phyloP scores from a whole-genome alignment of 2,797 vertebrate genomes.

The Eleutherodactylus coqui region DNA sequence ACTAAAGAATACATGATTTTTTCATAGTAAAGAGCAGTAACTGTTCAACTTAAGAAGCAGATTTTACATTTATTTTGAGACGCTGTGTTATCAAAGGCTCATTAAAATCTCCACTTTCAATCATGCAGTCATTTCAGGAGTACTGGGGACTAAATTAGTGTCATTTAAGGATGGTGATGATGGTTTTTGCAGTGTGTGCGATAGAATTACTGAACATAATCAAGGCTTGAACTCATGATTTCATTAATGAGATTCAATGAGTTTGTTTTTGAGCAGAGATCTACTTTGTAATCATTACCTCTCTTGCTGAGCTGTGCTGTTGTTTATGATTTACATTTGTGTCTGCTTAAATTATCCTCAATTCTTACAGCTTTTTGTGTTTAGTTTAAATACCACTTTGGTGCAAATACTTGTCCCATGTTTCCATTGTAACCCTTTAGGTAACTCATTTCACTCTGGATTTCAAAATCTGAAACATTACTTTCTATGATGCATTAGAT shows the following conservation, averaged over 20 bases:
- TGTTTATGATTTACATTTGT: conserved; percentile 64
- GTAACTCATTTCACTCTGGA: neutral
- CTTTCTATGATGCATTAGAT: neutral
- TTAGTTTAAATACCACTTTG: conserved; percentile 41
- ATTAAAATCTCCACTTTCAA: conserved; percentile 47
- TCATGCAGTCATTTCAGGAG: conserved; percentile 53
- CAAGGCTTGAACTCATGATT: conserved; percentile 64
- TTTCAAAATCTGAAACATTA: neutral
- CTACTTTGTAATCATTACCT: conserved; percentile 56
- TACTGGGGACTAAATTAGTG: conserved; percentile 53
- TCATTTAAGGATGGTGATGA: conserved; percentile 53
- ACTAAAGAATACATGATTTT: conserved; percentile 28
- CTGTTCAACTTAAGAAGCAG: conserved; percentile 32
- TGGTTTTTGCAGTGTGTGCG: conserved; percentile 58
- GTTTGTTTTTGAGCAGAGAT: conserved; percentile 42
- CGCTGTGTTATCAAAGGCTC: conserved; percentile 47
- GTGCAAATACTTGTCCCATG: conserved; percentile 16
- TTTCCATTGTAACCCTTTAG: neutral
- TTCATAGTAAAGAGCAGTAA: conserved; percentile 27
- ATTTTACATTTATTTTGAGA: conserved; percentile 23
- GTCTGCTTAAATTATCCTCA: conserved; percentile 56
- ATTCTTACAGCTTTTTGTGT: conserved; percentile 44
- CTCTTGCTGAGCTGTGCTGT: conserved; percentile 46
- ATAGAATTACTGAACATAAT: conserved; percentile 65
- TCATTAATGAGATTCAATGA: conserved; percentile 57